These are phyloP conservation scores for Conomelus anceps DNA, from an alignment of 2,888 invertebrate genomes.

Conservation along the genomic window DNA sequence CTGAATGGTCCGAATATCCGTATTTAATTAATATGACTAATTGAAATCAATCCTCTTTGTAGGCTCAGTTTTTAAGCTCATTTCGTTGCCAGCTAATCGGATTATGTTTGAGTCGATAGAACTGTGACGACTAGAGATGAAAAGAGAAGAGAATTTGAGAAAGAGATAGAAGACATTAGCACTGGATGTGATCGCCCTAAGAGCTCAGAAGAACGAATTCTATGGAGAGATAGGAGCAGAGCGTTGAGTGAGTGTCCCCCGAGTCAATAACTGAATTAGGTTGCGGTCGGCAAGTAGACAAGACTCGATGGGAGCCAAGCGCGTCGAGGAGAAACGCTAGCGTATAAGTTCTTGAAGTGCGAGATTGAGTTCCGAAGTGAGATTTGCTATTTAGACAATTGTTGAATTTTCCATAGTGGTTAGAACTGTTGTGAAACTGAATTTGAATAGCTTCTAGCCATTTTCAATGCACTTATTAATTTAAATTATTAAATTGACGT, in stretches of 20 bases:
- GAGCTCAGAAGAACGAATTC: not conserved
- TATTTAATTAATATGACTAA: not conserved
- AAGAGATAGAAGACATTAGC: not conserved
- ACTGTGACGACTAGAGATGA: not conserved
- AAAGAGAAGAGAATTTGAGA: not conserved
- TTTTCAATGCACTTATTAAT: too few relatives aligned
- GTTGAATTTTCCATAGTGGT: not conserved
- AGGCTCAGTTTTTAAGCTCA: not conserved
- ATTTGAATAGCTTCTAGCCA: too few relatives aligned
- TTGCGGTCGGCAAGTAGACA: not conserved
- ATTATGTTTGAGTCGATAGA: not conserved
- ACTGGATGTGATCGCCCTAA: not conserved
- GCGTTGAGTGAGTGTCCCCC: not conserved
- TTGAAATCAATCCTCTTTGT: not conserved
- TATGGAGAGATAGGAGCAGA: not conserved
- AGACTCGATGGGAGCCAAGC: not conserved
- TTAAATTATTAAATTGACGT: too few relatives aligned
- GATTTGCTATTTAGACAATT: not conserved
- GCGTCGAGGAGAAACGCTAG: too few relatives aligned
- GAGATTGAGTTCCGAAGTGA: not conserved
- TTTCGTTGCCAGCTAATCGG: not conserved
- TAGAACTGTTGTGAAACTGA: not conserved
- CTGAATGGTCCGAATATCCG: not conserved
- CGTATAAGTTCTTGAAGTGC: not conserved
- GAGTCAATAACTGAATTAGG: not conserved